Evolutionary conservation across 2,113 vertebrate genomes (phyloP).

Genomic region (Colinus virginianus): DNA sequence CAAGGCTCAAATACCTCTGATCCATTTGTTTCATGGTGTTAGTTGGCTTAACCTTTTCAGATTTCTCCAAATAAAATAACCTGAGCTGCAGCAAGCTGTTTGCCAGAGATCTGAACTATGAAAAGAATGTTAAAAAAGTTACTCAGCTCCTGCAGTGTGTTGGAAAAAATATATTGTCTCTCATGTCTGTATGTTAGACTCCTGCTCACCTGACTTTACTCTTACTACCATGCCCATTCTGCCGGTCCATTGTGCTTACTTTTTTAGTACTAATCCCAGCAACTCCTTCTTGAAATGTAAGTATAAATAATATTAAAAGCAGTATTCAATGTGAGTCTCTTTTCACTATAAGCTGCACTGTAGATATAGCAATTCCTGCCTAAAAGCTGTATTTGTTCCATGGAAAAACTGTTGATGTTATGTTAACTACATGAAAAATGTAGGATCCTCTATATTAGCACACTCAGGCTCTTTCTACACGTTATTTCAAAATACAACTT

Average conservation of each 20-base stretch:
- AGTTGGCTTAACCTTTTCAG: constrained; percentile 65
- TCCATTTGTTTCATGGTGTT: constrained; percentile 54
- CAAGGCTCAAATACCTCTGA: constrained; percentile 47
- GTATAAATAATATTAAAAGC: neutral
- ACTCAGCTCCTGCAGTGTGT: neutral
- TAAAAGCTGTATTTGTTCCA: neutral
- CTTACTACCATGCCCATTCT: neutral
- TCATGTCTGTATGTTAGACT: neutral
- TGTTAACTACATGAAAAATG: neutral
- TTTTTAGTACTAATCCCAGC: neutral
- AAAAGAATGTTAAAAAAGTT: neutral
- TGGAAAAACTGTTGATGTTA: neutral
- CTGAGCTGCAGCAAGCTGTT: constrained; percentile 16
- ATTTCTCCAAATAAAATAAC: constrained; percentile 62
- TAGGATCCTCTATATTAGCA: neutral
- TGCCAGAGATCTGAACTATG: constrained; percentile 44
- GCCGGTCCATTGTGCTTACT: neutral
- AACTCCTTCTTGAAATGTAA: neutral
- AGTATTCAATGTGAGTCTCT: neutral
- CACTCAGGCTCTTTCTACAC: neutral
- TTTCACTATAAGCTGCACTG: neutral
- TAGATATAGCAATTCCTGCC: neutral
- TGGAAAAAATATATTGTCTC: constrained; percentile 30
- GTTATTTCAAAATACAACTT: neutral
- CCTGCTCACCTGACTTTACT: neutral